phyloP scores from a whole-genome alignment of 2,797 vertebrate species.

The Hemibagrus guttatus region DNA sequence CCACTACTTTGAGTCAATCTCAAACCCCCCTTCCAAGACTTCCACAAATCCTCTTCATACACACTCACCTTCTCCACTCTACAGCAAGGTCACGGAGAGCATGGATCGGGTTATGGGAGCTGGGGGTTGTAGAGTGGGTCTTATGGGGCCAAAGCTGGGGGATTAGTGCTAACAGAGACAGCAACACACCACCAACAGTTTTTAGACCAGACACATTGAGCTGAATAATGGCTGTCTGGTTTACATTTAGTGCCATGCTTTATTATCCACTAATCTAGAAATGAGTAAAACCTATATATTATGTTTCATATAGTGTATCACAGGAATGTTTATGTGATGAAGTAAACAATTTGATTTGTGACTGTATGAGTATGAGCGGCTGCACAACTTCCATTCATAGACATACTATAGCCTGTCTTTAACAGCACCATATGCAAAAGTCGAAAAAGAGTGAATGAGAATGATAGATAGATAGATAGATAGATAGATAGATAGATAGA shows the following conservation, averaged over 20 bases:
- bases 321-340: background rate
- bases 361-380: background rate
- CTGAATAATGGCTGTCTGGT: background rate
- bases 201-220: background rate
- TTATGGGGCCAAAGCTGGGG: slow-evolving; percentile 15
- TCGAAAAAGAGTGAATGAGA: background rate
- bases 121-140: background rate
- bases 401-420: background rate
- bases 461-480: background rate
- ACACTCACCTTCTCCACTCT: slow-evolving; percentile 44
- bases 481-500: too few relatives aligned
- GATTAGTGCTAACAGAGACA: slow-evolving; percentile 28
- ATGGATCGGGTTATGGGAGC: background rate
- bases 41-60: slow-evolving; percentile 48
- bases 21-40: slow-evolving; percentile 35
- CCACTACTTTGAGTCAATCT: slow-evolving; percentile 51
- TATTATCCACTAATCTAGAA: background rate
- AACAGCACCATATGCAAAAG: background rate
- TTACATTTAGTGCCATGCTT: background rate
- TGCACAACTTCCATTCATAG: background rate
- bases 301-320: background rate
- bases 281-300: background rate
- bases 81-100: slow-evolving; percentile 48
- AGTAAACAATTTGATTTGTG: background rate
- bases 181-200: background rate